Base-by-base conservation (phyloP, 1,140 invertebrate genomes). In the Schlechtendalia chinensis region DNA sequence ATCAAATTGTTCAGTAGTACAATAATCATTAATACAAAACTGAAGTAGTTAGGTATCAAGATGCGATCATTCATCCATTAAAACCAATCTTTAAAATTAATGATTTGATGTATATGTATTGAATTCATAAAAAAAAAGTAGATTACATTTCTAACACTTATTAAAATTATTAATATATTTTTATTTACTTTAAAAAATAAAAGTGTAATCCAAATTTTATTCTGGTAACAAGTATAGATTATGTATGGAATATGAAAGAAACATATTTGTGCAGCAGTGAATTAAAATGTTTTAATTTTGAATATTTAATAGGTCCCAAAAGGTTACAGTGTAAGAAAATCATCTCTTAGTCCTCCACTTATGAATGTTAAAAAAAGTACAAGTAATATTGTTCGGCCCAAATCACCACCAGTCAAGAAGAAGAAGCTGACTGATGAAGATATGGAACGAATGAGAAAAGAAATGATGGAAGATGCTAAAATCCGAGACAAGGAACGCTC, bases 401-500 rank as follows among this genome's bases (percentile, higher is more conserved):
- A 47, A 45, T 8, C n/a, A 24, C 47, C 81, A 50, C 19, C 27
- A 65, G 45, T 53, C 6, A 75, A 63, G 10, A 81, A 81, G 32
- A 65, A 53, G 12, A 81, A 81, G 67, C 82, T 93, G 65, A 87
- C 88, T 22, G 90, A 91, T 82, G 88, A 90, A 82, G 94, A 96
- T 85, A 92, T 91, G 82, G 90, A 94, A 84, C 87, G 87, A 63
- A 87, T 88, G 79, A 85, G 93, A 81, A 87, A 88, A 69, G 93
- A 95, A 87, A 97, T 97, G 95, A 91, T 93, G 88, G 85, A 88
- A 39, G 92, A 95, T 87, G 93, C 92, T 1, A 86, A 87, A 80
- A 90, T 90, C 89, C 87, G 92, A 12, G 91, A 94, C 80, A 89
- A 90, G 81, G 89, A 92, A 84, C 85, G 93, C 79, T 87, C 87